Conservation (phyloP, 2,797 vertebrate species). For the Uromys caudimaculatus region DNA sequence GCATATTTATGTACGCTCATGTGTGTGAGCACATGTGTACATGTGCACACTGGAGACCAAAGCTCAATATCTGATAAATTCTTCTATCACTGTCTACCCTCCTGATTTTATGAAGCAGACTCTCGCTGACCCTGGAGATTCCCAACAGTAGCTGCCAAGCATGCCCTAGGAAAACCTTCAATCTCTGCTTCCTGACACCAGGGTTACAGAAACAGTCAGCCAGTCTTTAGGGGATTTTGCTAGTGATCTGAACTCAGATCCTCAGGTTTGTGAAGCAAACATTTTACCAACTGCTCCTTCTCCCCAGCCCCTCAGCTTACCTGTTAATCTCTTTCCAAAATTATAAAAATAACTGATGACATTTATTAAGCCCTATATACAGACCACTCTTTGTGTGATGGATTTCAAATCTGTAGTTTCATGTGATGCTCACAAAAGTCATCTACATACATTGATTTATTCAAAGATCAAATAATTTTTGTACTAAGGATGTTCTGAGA, state of each 20-base stretch:
- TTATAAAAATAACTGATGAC: slow-evolving; percentile 30
- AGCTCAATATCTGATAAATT: not conserved
- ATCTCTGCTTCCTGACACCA: not conserved
- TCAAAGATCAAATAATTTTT: not conserved
- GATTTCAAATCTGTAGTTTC: not conserved
- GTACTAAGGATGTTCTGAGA: slow-evolving; percentile 8
- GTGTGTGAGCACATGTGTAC: accelerated
- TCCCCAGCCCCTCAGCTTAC: not conserved
- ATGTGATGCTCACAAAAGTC: not conserved
- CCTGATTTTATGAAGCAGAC: not conserved
- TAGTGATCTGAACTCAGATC: not conserved
- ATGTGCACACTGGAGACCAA: not conserved
- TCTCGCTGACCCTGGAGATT: not conserved
- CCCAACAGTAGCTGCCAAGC: not conserved
- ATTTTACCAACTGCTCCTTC: not conserved
- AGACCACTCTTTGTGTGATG: not conserved
- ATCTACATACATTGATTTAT: not conserved
- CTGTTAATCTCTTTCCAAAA: not conserved
- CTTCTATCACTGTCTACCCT: not conserved
- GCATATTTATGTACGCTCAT: not conserved
- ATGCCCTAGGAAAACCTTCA: no score
- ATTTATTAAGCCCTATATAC: not conserved
- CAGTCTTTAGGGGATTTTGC: not conserved
- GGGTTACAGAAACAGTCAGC: not conserved
- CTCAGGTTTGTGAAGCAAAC: not conserved